phyloP scores from a whole-genome alignment of 2,113 vertebrate genomes.

The Bos javanicus region DNA sequence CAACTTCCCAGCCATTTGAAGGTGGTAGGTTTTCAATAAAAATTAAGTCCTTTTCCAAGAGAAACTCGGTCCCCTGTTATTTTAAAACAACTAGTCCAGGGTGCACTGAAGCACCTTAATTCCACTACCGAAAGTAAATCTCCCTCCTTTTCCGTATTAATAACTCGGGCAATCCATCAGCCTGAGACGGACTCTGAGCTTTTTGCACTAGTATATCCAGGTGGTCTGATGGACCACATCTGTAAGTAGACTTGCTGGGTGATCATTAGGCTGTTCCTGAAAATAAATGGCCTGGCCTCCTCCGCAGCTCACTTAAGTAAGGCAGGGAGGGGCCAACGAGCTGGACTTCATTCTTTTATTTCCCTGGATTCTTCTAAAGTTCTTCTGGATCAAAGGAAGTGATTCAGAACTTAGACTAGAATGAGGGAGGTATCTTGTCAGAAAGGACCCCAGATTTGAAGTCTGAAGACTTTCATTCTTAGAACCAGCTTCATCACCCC shows the following conservation, averaged over 20 bases:
- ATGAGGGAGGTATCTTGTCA: fast-evolving
- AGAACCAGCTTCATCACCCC: background rate
- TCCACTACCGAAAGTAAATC: slow-evolving; percentile 84
- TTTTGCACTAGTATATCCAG: slow-evolving; percentile 82
- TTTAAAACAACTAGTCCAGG: slow-evolving; percentile 81
- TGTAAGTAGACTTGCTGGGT: slow-evolving; percentile 85
- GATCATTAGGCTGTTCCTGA: slow-evolving; percentile 86
- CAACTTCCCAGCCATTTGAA: slow-evolving; percentile 82
- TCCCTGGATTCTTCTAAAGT: slow-evolving; percentile 59
- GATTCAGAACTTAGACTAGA: background rate
- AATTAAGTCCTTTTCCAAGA: slow-evolving; percentile 85
- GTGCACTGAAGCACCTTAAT: slow-evolving; percentile 82
- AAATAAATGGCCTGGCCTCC: slow-evolving; percentile 85
- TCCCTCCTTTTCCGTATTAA: slow-evolving; percentile 87
- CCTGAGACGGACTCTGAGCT: slow-evolving; percentile 78
- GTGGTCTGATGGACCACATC: slow-evolving; percentile 86
- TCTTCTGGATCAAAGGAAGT: background rate
- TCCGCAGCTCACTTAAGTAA: slow-evolving; percentile 79
- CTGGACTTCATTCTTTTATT: slow-evolving; percentile 82
- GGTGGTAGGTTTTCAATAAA: slow-evolving; percentile 87
- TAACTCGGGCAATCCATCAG: slow-evolving; percentile 87
- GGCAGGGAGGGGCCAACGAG: slow-evolving; percentile 74
- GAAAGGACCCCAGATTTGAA: background rate
- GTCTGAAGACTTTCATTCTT: background rate
- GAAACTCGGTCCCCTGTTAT: slow-evolving; percentile 81